Evolutionary conservation across 2,888 invertebrate genomes (phyloP).

Genomic region (Thymelicus sylvestris): DNA sequence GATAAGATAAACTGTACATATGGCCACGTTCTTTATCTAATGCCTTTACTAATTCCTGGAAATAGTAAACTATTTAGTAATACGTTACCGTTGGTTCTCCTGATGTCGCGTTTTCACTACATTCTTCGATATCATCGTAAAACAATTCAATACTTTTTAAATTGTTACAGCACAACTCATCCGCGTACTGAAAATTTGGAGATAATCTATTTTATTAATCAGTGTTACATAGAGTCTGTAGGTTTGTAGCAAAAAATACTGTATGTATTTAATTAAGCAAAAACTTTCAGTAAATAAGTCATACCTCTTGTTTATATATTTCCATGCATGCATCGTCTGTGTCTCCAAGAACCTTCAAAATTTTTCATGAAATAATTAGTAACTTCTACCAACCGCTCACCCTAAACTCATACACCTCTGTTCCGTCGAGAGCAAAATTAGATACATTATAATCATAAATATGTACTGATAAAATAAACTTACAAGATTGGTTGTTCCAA

Average conservation of each 20-base stretch:
- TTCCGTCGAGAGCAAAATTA: no score
- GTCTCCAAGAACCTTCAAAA: constrained; percentile 42
- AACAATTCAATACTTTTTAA: constrained; percentile 34
- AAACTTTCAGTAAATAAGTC: neutral
- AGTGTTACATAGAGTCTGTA: no score
- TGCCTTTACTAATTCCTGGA: no score
- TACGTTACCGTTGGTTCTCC: constrained; percentile 41
- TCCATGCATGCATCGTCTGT: constrained; percentile 44
- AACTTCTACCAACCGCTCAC: no score
- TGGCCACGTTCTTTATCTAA: no score
- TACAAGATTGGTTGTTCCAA: constrained; percentile 4
- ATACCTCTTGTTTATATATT: constrained; percentile 46
- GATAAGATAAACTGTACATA: no score
- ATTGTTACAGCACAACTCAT: constrained; percentile 46
- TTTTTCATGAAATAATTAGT: no score
- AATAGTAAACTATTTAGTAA: neutral
- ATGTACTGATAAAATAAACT: constrained; percentile 5
- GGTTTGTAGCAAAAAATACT: no score
- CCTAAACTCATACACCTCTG: no score
- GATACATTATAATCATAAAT: neutral
- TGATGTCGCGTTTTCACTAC: constrained; percentile 39
- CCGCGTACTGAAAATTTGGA: constrained; percentile 38
- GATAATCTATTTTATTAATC: neutral
- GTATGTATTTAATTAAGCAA: no score
- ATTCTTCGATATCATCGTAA: constrained; percentile 40